Evolutionary conservation across 2,888 invertebrate genomes (phyloP).

Genomic region (Celastrina argiolus): DNA sequence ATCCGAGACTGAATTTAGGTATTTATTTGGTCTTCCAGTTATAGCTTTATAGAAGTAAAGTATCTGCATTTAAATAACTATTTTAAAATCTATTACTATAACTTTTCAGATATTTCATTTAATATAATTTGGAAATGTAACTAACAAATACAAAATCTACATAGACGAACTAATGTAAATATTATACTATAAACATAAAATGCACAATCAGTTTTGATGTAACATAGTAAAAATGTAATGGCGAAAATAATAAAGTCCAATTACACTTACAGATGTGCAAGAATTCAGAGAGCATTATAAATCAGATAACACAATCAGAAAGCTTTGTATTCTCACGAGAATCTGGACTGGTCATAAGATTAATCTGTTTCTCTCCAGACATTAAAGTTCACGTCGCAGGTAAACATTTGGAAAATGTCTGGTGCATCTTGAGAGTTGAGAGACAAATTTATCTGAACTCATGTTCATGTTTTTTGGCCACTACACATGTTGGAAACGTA

Average conservation of each 20-base stretch:
- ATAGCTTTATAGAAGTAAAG: background rate
- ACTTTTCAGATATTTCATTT: background rate
- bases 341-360: conserved; percentile 13
- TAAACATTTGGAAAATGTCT: conserved; percentile 12
- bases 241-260: background rate
- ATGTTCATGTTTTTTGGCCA: background rate
- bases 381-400: conserved; percentile 7
- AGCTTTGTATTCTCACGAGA: background rate
- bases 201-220: too few relatives aligned
- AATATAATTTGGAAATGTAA: background rate
- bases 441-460: background rate
- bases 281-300: background rate
- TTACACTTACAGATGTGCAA: background rate
- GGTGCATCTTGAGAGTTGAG: background rate
- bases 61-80: background rate
- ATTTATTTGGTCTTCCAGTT: background rate
- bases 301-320: conserved; percentile 5
- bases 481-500: background rate
- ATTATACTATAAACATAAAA: too few relatives aligned
- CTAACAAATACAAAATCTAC: conserved; percentile 8
- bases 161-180: background rate
- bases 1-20: background rate
- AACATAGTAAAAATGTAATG: too few relatives aligned
- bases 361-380: conserved; percentile 6
- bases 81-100: background rate